These are phyloP conservation scores for Drosophila parvula DNA, from an alignment of 1,140 invertebrate genomes.

Conservation along the genomic window DNA sequence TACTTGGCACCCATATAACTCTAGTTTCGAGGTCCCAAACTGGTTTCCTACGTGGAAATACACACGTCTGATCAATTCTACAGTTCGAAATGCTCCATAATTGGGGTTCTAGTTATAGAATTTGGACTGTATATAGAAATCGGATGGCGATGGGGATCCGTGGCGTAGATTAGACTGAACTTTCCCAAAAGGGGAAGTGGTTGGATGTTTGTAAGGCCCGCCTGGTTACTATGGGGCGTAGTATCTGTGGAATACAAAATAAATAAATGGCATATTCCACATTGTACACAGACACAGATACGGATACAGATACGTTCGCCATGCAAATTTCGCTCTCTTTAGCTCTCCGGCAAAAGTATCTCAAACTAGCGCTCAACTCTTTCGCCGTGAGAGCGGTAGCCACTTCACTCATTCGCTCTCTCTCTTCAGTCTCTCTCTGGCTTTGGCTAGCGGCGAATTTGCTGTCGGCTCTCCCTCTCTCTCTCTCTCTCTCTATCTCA, in stretches of 20 bases:
- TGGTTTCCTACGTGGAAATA: conserved; percentile 4
- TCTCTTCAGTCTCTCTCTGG: not conserved
- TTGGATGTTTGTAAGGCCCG: conserved; percentile 19
- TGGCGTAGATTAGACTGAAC: conserved; percentile 60
- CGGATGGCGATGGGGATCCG: conserved; percentile 40
- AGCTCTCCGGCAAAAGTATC: conserved; percentile 22
- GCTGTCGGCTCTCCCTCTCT: not conserved
- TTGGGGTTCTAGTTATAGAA: conserved; percentile 14
- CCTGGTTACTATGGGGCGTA: conserved; percentile 50
- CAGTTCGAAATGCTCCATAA: conserved; percentile 4
- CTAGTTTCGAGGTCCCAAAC: not conserved
- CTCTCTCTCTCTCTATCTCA: not conserved
- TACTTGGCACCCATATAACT: not conserved
- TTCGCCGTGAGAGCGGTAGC: conserved; percentile 7
- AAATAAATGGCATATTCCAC: conserved; percentile 54
- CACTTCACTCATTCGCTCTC: not conserved
- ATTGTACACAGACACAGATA: conserved; percentile 34
- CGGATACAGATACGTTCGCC: conserved; percentile 19
- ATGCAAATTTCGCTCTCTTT: conserved; percentile 39
- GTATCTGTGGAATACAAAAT: conserved; percentile 47
- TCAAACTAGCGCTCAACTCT: conserved; percentile 46
- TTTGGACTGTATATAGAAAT: conserved; percentile 14
- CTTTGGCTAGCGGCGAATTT: conserved; percentile 38
- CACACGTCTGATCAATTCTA: conserved; percentile 1
- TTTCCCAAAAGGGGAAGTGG: conserved; percentile 61